A percentile compares a stretch with the other conserved stretches of the same genome.
Evolutionary conservation across 1,140 invertebrate genomes (phyloP).

Genomic region (Drosophila nikananu): DNA sequence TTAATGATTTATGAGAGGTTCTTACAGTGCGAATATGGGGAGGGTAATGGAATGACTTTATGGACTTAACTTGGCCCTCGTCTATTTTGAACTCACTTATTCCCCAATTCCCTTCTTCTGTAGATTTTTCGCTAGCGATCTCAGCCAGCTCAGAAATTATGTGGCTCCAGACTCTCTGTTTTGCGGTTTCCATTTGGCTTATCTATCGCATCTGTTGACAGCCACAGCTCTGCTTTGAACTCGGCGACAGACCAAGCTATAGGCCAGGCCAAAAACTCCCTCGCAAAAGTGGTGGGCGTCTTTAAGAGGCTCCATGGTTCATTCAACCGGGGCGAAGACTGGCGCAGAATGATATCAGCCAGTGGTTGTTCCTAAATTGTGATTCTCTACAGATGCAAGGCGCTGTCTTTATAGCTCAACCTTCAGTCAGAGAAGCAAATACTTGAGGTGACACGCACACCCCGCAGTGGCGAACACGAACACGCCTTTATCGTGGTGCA

Average conservation of each 20-base stretch:
- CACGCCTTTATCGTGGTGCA: conserved; percentile 25
- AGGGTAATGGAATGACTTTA: conserved; percentile 15
- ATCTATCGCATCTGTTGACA: conserved; percentile 77
- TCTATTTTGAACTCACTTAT: conserved; percentile 8
- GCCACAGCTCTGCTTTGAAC: conserved; percentile 65
- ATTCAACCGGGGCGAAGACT: conserved; percentile 30
- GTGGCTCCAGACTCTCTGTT: conserved; percentile 35
- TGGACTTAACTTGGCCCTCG: conserved; percentile 1
- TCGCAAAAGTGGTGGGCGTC: conserved; percentile 42
- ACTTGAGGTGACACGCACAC: conserved; percentile 41
- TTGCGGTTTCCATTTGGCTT: conserved; percentile 54
- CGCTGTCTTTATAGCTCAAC: conserved; percentile 30
- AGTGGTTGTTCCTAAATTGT: conserved; percentile 12
- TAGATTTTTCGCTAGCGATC: conserved; percentile 61
- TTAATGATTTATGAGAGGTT: conserved; percentile 35
- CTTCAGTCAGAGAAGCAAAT: conserved; percentile 23
- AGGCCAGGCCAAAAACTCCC: conserved; percentile 39
- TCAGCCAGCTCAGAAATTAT: conserved; percentile 53
- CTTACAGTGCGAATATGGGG: background rate
- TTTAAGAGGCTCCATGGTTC: conserved; percentile 37
- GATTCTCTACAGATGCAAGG: conserved; percentile 38
- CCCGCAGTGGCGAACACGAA: background rate
- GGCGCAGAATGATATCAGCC: conserved; percentile 26
- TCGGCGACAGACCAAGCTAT: conserved; percentile 42
- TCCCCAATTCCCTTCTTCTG: conserved; percentile 13